These are phyloP conservation scores for Neoarius graeffei DNA, from an alignment of 2,113 vertebrate genomes.

Conservation along the genomic window DNA sequence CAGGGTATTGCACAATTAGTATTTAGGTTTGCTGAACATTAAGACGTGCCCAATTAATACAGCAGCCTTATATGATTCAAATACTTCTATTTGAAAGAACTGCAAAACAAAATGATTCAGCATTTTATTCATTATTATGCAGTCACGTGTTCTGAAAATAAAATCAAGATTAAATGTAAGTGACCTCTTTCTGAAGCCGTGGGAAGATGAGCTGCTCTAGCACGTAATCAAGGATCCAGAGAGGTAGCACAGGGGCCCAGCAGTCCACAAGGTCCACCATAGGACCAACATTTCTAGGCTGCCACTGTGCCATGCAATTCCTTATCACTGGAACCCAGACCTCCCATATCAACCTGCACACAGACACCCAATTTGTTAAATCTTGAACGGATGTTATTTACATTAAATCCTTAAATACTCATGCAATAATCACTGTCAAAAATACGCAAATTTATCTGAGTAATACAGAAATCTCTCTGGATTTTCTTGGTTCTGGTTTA, in stretches of 20 bases:
- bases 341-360: constrained; percentile 89
- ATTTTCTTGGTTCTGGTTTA: not conserved
- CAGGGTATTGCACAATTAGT: not conserved
- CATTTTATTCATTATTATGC: not conserved
- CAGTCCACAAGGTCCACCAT: constrained; percentile 96
- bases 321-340: constrained; percentile 92
- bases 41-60: not conserved
- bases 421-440: not conserved
- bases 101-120: not conserved
- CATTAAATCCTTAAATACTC: not conserved
- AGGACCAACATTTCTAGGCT: constrained; percentile 85
- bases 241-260: constrained; percentile 86
- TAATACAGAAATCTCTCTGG: not conserved
- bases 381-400: not conserved
- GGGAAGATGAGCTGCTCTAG: constrained; percentile 95
- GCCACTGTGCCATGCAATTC: constrained; percentile 83
- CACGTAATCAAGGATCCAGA: constrained; percentile 91
- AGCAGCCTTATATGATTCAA: not conserved
- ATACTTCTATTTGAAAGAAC: too few species aligned
- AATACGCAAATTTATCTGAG: not conserved
- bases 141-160: not conserved
- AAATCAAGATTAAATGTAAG: not conserved
- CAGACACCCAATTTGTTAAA: constrained; percentile 17
- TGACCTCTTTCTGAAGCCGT: constrained; percentile 92
- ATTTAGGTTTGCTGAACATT: not conserved